Evolutionary conservation across 2,888 invertebrate genomes (phyloP).

Genomic region (Hypselothyrea guttata): DNA sequence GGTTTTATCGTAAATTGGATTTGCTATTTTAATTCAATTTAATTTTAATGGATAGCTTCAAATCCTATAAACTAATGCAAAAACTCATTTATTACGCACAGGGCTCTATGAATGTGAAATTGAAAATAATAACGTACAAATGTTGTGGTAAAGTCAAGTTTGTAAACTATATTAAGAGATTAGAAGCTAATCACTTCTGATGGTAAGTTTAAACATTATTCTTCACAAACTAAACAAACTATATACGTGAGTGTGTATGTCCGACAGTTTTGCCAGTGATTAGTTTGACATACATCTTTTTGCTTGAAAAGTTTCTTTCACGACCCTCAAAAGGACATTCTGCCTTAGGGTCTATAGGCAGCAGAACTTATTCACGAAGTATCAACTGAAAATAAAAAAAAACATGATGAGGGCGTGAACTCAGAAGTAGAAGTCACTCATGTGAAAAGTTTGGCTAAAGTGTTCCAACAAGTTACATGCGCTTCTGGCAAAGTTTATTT

Average conservation of each 20-base stretch:
- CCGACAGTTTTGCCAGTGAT: slow-evolving; percentile 61
- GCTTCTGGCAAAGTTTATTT: slow-evolving; percentile 13
- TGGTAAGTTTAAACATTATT: slow-evolving; percentile 34
- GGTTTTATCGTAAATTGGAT: background rate
- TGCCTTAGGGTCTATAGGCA: slow-evolving; percentile 51
- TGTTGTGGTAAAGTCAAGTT: slow-evolving; percentile 44
- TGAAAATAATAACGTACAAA: background rate
- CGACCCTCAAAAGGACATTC: slow-evolving; percentile 57
- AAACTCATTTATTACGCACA: no score
- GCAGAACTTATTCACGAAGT: background rate
- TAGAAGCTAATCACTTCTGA: slow-evolving; percentile 57
- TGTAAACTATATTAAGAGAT: slow-evolving; percentile 54
- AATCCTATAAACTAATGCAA: no score
- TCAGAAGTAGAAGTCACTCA: slow-evolving; percentile 54
- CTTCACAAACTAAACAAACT: slow-evolving; percentile 5
- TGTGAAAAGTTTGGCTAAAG: slow-evolving; percentile 52
- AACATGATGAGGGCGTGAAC: slow-evolving; percentile 58
- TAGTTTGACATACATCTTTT: slow-evolving; percentile 63
- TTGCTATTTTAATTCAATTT: background rate
- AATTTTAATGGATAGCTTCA: no score
- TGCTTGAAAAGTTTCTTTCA: slow-evolving; percentile 56
- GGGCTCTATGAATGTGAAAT: no score
- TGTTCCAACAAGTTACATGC: slow-evolving; percentile 35
- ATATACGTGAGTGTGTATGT: slow-evolving; percentile 14
- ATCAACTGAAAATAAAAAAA: slow-evolving; percentile 6